Conservation (phyloP, 2,888 invertebrate genomes). For the Eristalis pertinax region DNA sequence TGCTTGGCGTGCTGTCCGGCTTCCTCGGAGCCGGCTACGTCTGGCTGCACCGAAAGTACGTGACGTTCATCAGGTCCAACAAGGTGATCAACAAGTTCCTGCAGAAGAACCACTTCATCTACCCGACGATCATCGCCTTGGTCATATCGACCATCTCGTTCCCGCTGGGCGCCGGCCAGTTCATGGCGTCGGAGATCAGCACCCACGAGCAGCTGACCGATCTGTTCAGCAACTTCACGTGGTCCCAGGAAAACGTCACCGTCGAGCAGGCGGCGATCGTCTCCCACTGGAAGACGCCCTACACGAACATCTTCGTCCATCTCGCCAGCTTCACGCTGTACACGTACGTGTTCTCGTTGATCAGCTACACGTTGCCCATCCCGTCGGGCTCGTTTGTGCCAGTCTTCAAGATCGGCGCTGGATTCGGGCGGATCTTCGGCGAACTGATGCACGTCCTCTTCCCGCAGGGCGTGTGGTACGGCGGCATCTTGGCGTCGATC, state of each 20-base stretch:
- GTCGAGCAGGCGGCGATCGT: conserved; percentile 92
- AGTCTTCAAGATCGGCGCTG: conserved; percentile 98
- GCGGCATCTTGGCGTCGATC: conserved; percentile 92
- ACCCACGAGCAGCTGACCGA: conserved; percentile 90
- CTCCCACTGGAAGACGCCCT: conserved; percentile 92
- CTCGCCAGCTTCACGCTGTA: conserved; percentile 91
- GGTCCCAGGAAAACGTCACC: conserved; percentile 90
- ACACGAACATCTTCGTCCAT: conserved; percentile 93
- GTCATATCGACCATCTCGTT: conserved; percentile 93
- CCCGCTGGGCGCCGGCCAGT: conserved; percentile 95
- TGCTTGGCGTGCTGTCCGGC: conserved; percentile 95
- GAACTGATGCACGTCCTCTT: conserved; percentile 97
- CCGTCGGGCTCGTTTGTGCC: conserved; percentile 99
- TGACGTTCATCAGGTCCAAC: conserved; percentile 95
- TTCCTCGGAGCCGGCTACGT: conserved; percentile 96
- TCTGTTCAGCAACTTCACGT: conserved; percentile 97
- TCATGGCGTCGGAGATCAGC: conserved; percentile 90
- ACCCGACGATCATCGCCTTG: conserved; percentile 95
- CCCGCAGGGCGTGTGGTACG: conserved; percentile 94
- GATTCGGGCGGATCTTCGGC: conserved; percentile 94
- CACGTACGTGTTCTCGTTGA: conserved; percentile 92
- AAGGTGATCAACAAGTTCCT: conserved; percentile 94
- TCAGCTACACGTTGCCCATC: conserved; percentile 97
- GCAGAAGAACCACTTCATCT: conserved; percentile 97
- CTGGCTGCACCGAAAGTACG: conserved; percentile 95